Base-by-base conservation (phyloP, 1,140 invertebrate genomes). In the Octopus sinensis region DNA sequence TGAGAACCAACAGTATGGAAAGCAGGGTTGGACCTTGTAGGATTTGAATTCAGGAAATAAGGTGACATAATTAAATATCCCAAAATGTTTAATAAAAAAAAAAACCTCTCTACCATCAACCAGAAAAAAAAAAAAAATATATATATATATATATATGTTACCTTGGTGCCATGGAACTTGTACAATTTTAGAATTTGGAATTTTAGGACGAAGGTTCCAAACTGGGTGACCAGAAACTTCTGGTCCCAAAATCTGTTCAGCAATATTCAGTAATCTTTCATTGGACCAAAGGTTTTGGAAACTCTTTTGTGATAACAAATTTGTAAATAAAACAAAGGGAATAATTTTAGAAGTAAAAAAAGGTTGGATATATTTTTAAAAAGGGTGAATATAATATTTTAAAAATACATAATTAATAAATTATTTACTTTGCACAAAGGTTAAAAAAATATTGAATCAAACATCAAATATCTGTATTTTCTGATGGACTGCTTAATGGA, bases 151-250 rank as follows among this genome's bases (percentile, higher is more conserved):
- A 43, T 43, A 43, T 43, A 43, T 54, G 6, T 56, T 78, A 88
- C 87, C 88, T 83, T 89, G 88, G 79, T 89, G 88, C 88, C 88
- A 89, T 2, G 88, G 88, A 5, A 89, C 86, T 30, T 83, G 84
- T 30, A 83, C 83, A 51, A 86, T 86, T 54, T 87, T 85, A 80
- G 85, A 87, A 30, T 83, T 83, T 2, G 88, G 88, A 6, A 86
- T 86, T 80, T 89, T 89, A 52, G 88, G 88, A n/a, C 88, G 79
- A 30, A 89, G 84, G 82, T 89, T 89, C 88, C 88, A 90, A 7
- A 86, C 87, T 13, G 89, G 89, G 80, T 89, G 88, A 13, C 88
- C 88, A 13, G 86, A 85, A 17, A 90, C 85, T 75, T 90, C 88
- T 7, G 89, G 87, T 6, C 89, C 89, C 73, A 90, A 80, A 23